Evolutionary conservation across 2,888 invertebrate species (phyloP), one percentile per base, ranked within the genome.

Genomic region (Nasonovia ribisnigri): DNA sequence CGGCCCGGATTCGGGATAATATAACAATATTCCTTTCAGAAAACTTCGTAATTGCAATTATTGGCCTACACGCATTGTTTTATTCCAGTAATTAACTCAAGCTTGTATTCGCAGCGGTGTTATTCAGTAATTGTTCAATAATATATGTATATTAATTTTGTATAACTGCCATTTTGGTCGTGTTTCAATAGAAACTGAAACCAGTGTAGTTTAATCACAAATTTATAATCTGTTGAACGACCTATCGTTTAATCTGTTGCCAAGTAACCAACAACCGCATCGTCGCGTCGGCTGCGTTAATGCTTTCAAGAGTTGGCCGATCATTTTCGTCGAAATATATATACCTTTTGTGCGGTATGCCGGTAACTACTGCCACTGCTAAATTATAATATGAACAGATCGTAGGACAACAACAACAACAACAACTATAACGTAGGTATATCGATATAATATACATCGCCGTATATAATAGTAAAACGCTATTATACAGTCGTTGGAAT

Each of bases 241-340:
- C 67, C 20, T 46, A 90, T 90, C 90, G 90, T 90, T 67, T 90
- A 90, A 90, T 90, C 60, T n/a, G 46, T 90, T 46, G 67, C 90
- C 67, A 67, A 89, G 5, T 57, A 29, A 90, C 43, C 43, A 29
- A 84, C 84, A 11, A 84, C 84, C 43, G 24, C 77, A 77, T 20
- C 20, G 36, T 88, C 88, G 24, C 20, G 36, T 88, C 36, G 24
- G 36, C 36, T 51, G 29, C 36, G 36, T 26, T 24, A 88, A 88
- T 48, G 88, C 88, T 88, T 88, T n/a, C 88, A 10, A 24, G 88
- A 88, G 51, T 77, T 77, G 77, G 77, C 77, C 36, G 36, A 77
- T 77, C 36, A 77, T 77, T 77, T 77, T 77, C 36, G 36, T 36
- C 20, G 20, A 36, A 36, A 51, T 51, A 54, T 20, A 54, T 24